Conservation (phyloP, 2,888 invertebrate genomes). For the Chouioia cunea region DNA sequence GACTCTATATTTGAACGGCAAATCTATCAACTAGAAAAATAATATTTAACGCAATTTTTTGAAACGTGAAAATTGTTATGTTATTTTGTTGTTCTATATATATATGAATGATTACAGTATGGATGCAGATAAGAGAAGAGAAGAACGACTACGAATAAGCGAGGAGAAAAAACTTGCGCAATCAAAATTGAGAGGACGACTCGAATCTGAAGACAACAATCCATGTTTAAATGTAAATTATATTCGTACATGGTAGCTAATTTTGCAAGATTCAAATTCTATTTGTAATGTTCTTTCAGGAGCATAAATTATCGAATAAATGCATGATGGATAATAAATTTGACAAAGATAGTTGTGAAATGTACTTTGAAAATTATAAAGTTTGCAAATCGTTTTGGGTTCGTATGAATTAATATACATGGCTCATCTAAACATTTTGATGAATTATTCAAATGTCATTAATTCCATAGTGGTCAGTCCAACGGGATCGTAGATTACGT, state of each 20-base stretch:
- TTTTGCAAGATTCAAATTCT: background rate
- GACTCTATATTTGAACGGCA: too few species aligned
- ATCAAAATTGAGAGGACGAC: slow-evolving; percentile 2
- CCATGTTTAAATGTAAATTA: slow-evolving; percentile 35
- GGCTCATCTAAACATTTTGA: background rate
- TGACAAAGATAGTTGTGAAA: background rate
- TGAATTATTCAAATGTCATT: slow-evolving; percentile 3
- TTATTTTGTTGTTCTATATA: too few species aligned
- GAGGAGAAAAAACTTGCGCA: slow-evolving; percentile 17
- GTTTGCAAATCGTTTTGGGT: slow-evolving; percentile 41
- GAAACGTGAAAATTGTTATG: too few species aligned
- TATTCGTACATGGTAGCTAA: background rate
- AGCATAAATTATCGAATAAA: slow-evolving; percentile 19
- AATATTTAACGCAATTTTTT: too few species aligned
- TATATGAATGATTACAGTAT: too few species aligned
- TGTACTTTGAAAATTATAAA: slow-evolving; percentile 40
- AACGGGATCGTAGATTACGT: slow-evolving; percentile 72
- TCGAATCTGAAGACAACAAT: slow-evolving; percentile 8
- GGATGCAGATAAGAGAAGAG: background rate
- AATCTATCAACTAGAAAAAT: too few species aligned
- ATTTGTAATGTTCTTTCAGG: slow-evolving; percentile 32
- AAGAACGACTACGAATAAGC: background rate
- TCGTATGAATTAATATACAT: background rate
- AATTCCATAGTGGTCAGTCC: slow-evolving; percentile 72
- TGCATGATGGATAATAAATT: slow-evolving; percentile 24